Evolutionary conservation across 2,888 invertebrate genomes (phyloP).

Genomic region (Plemyria rubiginata): DNA sequence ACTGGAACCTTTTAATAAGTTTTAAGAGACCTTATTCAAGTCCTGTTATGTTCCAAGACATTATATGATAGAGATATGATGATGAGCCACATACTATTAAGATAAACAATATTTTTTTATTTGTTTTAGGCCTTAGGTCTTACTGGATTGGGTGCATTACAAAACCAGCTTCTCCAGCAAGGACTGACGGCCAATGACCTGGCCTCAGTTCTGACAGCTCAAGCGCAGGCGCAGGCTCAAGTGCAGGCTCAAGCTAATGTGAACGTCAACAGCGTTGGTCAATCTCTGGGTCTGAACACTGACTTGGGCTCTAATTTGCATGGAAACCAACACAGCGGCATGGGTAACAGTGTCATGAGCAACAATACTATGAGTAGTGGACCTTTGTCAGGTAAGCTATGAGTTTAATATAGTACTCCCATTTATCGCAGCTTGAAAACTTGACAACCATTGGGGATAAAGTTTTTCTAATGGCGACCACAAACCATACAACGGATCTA

Average conservation of each 20-base stretch:
- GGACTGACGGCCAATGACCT: conserved; percentile 76
- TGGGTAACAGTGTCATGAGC: conserved; percentile 60
- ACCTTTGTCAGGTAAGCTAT: conserved; percentile 65
- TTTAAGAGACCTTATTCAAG: no score
- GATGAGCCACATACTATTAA: no score
- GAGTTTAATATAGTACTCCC: no score
- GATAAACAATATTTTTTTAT: background rate
- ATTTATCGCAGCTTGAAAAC: no score
- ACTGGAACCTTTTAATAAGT: no score
- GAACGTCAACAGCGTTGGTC: conserved; percentile 62
- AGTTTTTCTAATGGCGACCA: no score
- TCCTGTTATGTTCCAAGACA: no score
- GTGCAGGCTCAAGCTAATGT: conserved; percentile 44
- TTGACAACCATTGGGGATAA: no score
- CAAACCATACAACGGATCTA: no score
- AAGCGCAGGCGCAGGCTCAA: conserved; percentile 51
- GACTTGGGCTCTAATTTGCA: conserved; percentile 58
- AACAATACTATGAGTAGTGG: conserved; percentile 67
- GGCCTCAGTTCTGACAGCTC: conserved; percentile 68
- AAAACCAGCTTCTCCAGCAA: conserved; percentile 79
- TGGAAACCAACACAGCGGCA: conserved; percentile 47
- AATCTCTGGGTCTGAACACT: conserved; percentile 54
- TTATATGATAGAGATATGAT: no score
- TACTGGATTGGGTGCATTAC: conserved; percentile 76
- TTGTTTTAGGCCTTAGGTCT: conserved; percentile 73